Conservation (phyloP, 2,113 vertebrate genomes). For the Perca flavescens region DNA sequence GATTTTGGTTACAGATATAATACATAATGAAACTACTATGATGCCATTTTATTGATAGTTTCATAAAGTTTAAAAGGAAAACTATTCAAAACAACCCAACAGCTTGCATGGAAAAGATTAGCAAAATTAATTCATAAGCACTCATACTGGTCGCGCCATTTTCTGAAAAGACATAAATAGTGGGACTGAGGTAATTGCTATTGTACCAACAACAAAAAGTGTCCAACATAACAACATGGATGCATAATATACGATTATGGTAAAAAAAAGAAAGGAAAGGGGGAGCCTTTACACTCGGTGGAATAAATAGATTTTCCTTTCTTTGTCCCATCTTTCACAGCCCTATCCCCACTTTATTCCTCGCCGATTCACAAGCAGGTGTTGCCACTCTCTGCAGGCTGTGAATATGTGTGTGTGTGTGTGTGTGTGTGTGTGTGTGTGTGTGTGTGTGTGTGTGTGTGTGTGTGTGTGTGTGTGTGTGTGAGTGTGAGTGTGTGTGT, state of each 20-base stretch:
- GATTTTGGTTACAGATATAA: conserved; percentile 99
- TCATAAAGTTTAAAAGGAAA: conserved; percentile 80
- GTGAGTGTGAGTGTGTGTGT: no score
- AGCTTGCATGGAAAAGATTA: conserved; percentile 80
- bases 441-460: no score
- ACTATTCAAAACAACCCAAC: conserved; percentile 63
- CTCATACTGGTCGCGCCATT: conserved; percentile 80
- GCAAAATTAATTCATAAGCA: conserved; percentile 76
- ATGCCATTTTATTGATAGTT: conserved; percentile 89
- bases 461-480: no score
- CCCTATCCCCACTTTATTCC: conserved; percentile 96
- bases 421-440: no score
- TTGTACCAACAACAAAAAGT: conserved; percentile 84
- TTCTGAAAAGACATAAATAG: conserved; percentile 88
- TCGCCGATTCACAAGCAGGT: conserved; percentile 92
- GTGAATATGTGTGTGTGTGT: no score
- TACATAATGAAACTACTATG: conserved; percentile 93
- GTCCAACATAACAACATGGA: conserved; percentile 67
- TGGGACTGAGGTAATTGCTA: conserved; percentile 91
- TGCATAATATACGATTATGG: conserved; percentile 14
- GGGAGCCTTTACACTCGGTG: no score
- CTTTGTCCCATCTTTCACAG: conserved; percentile 69
- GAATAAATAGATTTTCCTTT: no score
- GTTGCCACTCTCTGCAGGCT: conserved; percentile 94
- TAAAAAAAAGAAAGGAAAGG: no score